Evolutionary conservation across 2,888 invertebrate species (phyloP).

Genomic region (Hetaerina titia): DNA sequence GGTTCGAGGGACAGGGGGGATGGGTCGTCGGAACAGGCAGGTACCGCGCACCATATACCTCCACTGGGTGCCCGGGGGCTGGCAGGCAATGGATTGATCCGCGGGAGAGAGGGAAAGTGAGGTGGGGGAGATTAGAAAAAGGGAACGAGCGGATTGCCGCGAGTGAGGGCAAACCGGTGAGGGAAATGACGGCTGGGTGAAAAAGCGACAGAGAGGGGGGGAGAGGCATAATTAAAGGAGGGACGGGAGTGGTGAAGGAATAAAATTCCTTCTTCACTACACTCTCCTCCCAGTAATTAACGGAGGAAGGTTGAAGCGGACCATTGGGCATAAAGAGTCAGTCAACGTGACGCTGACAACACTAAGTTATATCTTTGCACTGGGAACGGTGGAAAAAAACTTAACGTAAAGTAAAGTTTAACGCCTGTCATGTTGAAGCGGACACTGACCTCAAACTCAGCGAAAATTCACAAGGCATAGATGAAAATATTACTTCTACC

Average conservation of each 20-base stretch:
- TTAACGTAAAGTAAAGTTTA: too few relatives aligned
- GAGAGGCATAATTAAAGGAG: background rate
- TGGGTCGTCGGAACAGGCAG: background rate
- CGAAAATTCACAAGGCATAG: too few relatives aligned
- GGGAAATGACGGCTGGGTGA: background rate
- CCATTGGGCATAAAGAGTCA: background rate
- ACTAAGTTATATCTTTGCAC: background rate
- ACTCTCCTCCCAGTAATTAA: background rate
- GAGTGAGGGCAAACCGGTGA: background rate
- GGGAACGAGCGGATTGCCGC: too few relatives aligned
- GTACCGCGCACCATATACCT: background rate
- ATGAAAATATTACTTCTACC: too few relatives aligned
- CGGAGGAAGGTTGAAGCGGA: background rate
- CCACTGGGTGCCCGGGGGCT: background rate
- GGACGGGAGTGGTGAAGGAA: background rate
- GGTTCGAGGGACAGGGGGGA: background rate
- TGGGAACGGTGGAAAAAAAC: background rate
- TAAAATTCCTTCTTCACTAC: background rate
- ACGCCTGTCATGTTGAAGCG: too few relatives aligned
- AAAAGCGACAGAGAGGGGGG: background rate
- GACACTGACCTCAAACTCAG: too few relatives aligned
- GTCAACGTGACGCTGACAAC: background rate
- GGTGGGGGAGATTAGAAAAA: too few relatives aligned
- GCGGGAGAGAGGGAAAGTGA: background rate
- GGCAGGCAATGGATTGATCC: background rate